Evolutionary conservation across 2,888 invertebrate genomes (phyloP), one percentile per base, ranked within the genome.

Genomic region (Drosophila limbata): DNA sequence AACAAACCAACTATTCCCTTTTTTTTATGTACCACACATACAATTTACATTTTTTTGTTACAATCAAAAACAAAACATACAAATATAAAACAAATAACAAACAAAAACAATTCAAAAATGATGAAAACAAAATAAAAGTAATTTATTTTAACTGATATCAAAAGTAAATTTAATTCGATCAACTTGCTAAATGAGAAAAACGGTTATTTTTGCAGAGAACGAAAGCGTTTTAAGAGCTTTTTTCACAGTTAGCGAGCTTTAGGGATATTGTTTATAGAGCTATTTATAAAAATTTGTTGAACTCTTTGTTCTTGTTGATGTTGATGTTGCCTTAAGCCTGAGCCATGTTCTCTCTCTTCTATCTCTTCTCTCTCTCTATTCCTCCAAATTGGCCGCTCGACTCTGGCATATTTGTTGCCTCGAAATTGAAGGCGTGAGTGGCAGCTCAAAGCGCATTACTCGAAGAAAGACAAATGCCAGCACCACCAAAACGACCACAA

Each of bases 221-320:
- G 31, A 42, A 45, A 35, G 61, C 51, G 75, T 62, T 67, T 77
- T 60, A 73, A 80, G 78, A 78, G 81, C 77, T 80, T 77, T 78
- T 80, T 80, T 66, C 80, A 44, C 19, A 56, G 40, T 39, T 31
- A 47, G 59, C 31, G 37, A 42, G 74, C 19, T 35, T 64, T 65
- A 56, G 33, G 25, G 35, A 13, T 44, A 42, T 15, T 25, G 33
- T n/a, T 15, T 15, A 19, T 35, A 35, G 40, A 13, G 55, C 11
- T n/a, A 10, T 33, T 9, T 42, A 59, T 19, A 39, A 47, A 62
- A 51, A 28, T 4, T 57, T 66, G 40, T 60, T 60, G 48, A 33
- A 15, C n/a, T 33, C 39, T 45, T 50, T 59, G 35, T 62, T 60
- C 21, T 72, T 59, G 67, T 51, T 72, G 47, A 55, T 70, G 55